Evolutionary conservation across 2,113 vertebrate species (phyloP), one percentile per base, ranked within the genome.

Genomic region (Trochalopteron elliotii): DNA sequence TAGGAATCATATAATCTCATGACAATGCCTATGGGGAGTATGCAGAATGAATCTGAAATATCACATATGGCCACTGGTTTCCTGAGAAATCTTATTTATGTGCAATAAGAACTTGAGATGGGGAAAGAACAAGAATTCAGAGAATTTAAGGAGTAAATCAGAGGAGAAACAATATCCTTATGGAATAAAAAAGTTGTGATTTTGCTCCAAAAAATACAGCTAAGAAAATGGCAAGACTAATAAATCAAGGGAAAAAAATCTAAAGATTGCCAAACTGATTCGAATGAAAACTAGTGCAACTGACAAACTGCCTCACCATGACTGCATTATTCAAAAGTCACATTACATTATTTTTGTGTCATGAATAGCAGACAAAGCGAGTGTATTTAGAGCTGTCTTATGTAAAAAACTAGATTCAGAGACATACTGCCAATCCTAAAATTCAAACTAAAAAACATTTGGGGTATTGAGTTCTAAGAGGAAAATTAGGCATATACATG

Each of bases 291-390:
- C 6, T 67, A 76, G 13, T 37, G 21, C 37, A 84, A 14, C 42
- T 92, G 78, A 83, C 31, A 87, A 81, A 91, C 25, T 75, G 12
- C 16, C 17, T 90, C 23, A 30, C 45, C 67, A 71, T 65, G 33
- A 49, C 28, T 68, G 2, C 18, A 18, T 30, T 49, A 1, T 84
- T 89, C 81, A 90, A 89, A 91, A 18, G 19, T 95, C 45, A 55
- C 22, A 61, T 94, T 92, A 93, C 31, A 69, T 76, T 96, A 30
- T 92, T 93, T 96, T 69, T 80, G 13, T 83, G 12, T 70, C 67
- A 47, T 10, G 44, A 70, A 93, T 61, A 22, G 10, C 76, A 79
- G 30, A 71, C 85, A 83, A 93, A 90, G 2, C 12, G 68, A 72
- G 17, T 8, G 4, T 55, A 75, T 86, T 96, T 88, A 72, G 20